A percentile compares a stretch with the other conserved stretches of the same genome.
Evolutionary conservation across 2,888 invertebrate species (phyloP).

Genomic region (Chirona hameri): DNA sequence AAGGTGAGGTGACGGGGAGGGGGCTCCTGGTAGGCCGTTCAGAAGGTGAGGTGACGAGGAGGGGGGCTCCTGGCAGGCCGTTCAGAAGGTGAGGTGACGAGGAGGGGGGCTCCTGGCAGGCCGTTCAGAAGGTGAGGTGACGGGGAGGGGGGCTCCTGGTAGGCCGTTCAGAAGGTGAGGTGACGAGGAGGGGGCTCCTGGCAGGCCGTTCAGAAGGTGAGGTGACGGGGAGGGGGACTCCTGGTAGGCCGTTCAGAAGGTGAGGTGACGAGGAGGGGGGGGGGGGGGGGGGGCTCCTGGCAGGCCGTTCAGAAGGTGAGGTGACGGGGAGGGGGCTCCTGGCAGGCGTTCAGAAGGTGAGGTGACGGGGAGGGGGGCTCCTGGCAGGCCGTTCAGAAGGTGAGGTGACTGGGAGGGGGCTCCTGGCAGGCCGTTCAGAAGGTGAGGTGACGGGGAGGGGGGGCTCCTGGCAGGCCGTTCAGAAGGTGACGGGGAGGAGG

Average conservation of each 20-base stretch:
- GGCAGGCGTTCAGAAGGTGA: constrained; percentile 72
- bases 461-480: constrained; percentile 55
- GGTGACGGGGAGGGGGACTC: no score
- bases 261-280: constrained; percentile 45
- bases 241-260: constrained; percentile 72
- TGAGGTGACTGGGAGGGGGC: constrained; percentile 43
- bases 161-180: constrained; percentile 75
- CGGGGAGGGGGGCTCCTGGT: no score
- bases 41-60: constrained; percentile 63
- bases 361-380: no score
- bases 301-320: constrained; percentile 75
- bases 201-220: constrained; percentile 75
- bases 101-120: no score
- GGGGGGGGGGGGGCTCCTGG: no score
- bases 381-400: constrained; percentile 72
- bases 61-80: no score
- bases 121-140: constrained; percentile 72
- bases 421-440: constrained; percentile 69
- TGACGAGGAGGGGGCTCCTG: no score
- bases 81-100: constrained; percentile 69
- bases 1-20: constrained; percentile 59
- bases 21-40: constrained; percentile 54
- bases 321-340: no score
- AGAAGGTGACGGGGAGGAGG: constrained; percentile 63
- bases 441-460: constrained; percentile 48